Base-by-base conservation (phyloP, 2,797 vertebrate genomes). In the Jordanella pulchra region DNA sequence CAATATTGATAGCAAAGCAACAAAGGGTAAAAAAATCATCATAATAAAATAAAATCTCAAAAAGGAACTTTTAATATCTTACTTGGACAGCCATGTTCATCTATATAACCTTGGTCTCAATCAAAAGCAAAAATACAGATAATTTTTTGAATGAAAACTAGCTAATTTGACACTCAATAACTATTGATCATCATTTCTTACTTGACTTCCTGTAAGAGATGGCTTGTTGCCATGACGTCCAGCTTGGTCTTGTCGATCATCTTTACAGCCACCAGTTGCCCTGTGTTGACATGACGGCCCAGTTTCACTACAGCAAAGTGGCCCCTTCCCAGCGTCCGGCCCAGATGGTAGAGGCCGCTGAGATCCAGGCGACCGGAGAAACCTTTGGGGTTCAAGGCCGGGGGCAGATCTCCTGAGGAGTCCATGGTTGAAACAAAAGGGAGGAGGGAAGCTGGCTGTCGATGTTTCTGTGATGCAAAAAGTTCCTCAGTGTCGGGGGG, bases 191-290 rank as follows among this genome's bases (percentile, higher is more conserved):
- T 4, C 4, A 48, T 54, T 28, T 0, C 54, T 51, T 88, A 93
- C 92, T 95, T 93, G 72, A 97, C 96, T 93, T 97, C 96, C 82
- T 97, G 96, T 78, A 96, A 84, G 67, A 97, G 94, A 86, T 96
- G 96, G 60, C 95, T 94, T 0, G 94, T 93, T 0, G 96, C 95
- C 74, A 95, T 89, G 9, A 92, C 86, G 0, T 95, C 95, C 77
- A 97, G 93, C 84, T 96, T 96, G 54, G 94, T 95, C 92, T 97
- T 97, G 89, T 97, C 96, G 10, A 97, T 97, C 89, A 96, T 96
- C 91, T 97, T 97, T 81, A 97, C 92, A 0, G 96, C 96, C 77
- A 97, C 96, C 25, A 95, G 92, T 82, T 96, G 94, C n/a, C 96
- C 94, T 0, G 96, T 96, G 92, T 93, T 94, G 74, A 97, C 92